These are phyloP conservation scores for Empis livida DNA, from an alignment of 2,888 invertebrate genomes.

Conservation along the genomic window DNA sequence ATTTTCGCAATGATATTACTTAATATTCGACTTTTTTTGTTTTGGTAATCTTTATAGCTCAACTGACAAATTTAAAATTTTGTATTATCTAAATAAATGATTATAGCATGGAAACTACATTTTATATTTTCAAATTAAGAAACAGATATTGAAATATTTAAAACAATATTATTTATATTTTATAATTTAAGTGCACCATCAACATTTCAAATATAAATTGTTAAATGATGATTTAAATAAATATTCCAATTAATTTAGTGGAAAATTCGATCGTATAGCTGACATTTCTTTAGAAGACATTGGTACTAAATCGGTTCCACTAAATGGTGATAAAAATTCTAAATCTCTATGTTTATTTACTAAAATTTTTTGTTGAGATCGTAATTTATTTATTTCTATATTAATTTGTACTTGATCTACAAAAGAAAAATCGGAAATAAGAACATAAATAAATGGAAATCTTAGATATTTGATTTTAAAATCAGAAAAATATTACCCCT, in stretches of 20 bases:
- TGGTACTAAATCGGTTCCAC: conserved; percentile 30
- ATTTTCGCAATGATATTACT: too few relatives aligned
- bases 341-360: conserved; percentile 32
- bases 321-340: conserved; percentile 26
- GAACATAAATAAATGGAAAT: background rate
- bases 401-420: conserved; percentile 30
- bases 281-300: conserved; percentile 27
- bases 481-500: conserved; percentile 20
- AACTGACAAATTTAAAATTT: too few relatives aligned
- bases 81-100: too few relatives aligned
- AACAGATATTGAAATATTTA: too few relatives aligned
- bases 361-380: conserved; percentile 31
- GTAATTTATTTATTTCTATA: conserved; percentile 28
- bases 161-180: too few relatives aligned
- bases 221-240: too few relatives aligned
- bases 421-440: conserved; percentile 4
- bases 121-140: too few relatives aligned
- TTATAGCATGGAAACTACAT: too few relatives aligned
- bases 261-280: conserved; percentile 26
- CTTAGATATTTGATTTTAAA: background rate
- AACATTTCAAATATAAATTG: too few relatives aligned
- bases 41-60: too few relatives aligned
- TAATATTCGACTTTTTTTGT: too few relatives aligned
- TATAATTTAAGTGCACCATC: too few relatives aligned
- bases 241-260: conserved; percentile 17